Evolutionary conservation across 2,888 invertebrate genomes (phyloP), one percentile per base, ranked within the genome.

Genomic region (Panzeria rudis): DNA sequence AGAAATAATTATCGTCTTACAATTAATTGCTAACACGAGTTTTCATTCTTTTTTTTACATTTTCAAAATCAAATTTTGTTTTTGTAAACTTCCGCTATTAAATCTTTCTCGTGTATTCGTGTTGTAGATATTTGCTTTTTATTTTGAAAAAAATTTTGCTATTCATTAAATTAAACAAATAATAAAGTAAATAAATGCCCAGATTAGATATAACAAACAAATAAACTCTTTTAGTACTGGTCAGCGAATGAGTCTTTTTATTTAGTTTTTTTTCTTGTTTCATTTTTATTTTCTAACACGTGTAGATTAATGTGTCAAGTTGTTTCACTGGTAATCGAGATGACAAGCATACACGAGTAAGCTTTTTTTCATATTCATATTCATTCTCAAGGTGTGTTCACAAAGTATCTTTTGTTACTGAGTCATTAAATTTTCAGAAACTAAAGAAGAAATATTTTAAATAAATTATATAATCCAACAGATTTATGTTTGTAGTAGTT

Each of bases 271-370:
- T 29, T 29, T 29, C 5, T 29, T 29, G 29, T 29, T 29, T 38
- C n/a, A n/a, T 13, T 56, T 66, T 61, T 23, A 38, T 71, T 72
- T 56, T 50, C 50, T 20, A 41, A 68, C 66, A 83, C 78, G 78
- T 78, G 73, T 78, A 68, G 59, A 56, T 64, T 47, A 69, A 79
- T 79, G 72, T 84, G 79, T 75, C 54, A 62, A 78, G 17, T 68
- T 69, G 3, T 69, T 64, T 25, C 29, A 13, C 41, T 71, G 8
- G n/a, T 29, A 61, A 59, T 3, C 32, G 29, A 17, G 15, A 25
- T 52, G 13, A 50, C 41, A 41, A 17, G 11, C 25, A 71, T 15
- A 23, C 54, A 72, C 44, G 17, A 35, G 35, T 17, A 35, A 7
- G 9, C 9, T 52, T 44, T 41, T n/a, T n/a, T n/a, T n/a, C n/a